phyloP scores from a whole-genome alignment of 2,888 invertebrate species.

The Hipparchia semele region DNA sequence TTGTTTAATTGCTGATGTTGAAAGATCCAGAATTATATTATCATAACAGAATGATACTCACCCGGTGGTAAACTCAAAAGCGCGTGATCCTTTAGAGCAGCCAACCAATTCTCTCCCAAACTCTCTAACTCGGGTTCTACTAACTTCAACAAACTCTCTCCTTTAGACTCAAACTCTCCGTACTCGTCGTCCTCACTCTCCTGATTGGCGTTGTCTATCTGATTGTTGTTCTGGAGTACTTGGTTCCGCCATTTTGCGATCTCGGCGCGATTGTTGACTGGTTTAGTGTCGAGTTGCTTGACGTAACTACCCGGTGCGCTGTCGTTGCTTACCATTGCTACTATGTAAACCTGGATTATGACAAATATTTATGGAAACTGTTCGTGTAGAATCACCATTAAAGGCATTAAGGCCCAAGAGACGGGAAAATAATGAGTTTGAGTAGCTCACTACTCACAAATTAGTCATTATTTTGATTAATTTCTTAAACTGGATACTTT shows the following conservation, averaged over 20 bases:
- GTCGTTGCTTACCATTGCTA: slow-evolving; percentile 93
- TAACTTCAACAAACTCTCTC: slow-evolving; percentile 92
- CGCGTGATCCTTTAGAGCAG: slow-evolving; percentile 97
- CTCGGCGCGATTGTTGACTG: slow-evolving; percentile 68
- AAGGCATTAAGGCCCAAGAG: too few species aligned
- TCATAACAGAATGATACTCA: slow-evolving; percentile 49
- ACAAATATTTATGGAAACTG: slow-evolving; percentile 1
- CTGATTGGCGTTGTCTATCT: slow-evolving; percentile 60
- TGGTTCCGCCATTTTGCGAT: slow-evolving; percentile 72
- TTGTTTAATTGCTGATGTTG: too few species aligned
- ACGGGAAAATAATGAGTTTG: too few species aligned
- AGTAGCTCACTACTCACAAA: too few species aligned
- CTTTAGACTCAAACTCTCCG: slow-evolving; percentile 89
- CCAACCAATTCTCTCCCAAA: slow-evolving; percentile 97
- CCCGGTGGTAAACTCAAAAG: slow-evolving; percentile 93
- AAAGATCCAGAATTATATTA: too few species aligned
- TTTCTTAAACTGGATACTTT: too few species aligned
- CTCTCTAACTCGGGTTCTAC: slow-evolving; percentile 97
- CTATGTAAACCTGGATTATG: slow-evolving; percentile 90
- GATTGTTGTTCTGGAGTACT: slow-evolving; percentile 61
- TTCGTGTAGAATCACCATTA: too few species aligned
- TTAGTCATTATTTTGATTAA: too few species aligned
- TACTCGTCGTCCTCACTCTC: slow-evolving; percentile 82
- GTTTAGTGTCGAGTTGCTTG: slow-evolving; percentile 72
- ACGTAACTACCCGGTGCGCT: slow-evolving; percentile 85